phyloP scores from a whole-genome alignment of 2,113 vertebrate genomes.

The Oryzias melastigma region DNA sequence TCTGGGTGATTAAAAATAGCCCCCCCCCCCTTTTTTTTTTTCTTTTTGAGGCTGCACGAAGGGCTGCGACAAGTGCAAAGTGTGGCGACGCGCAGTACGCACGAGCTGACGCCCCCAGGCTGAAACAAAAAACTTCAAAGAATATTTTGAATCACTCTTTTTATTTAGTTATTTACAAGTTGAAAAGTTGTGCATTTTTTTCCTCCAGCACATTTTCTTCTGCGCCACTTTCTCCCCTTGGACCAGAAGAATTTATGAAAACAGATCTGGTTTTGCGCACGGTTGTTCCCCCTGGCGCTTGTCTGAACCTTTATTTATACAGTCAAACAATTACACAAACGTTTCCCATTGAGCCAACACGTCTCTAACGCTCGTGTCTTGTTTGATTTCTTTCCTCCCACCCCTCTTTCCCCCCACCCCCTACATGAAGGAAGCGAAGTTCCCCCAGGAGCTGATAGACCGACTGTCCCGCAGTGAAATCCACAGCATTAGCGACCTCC shows the following conservation, averaged over 20 bases:
- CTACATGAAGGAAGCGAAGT: constrained; percentile 84
- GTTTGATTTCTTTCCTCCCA: constrained; percentile 33
- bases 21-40: constrained; percentile 31
- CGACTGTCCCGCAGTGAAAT: constrained; percentile 94
- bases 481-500: constrained; percentile 97
- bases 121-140: too few species aligned
- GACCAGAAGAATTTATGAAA: neutral
- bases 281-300: constrained; percentile 14
- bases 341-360: constrained; percentile 16
- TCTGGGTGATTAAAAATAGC: constrained; percentile 64
- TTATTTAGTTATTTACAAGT: too few species aligned
- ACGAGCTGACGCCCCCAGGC: neutral
- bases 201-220: too few species aligned
- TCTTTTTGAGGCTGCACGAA: constrained; percentile 35
- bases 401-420: neutral
- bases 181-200: too few species aligned
- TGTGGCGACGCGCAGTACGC: constrained; percentile 3
- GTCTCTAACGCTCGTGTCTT: constrained; percentile 48
- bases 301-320: constrained; percentile 6
- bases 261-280: neutral
- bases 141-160: too few species aligned
- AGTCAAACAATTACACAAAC: constrained; percentile 16
- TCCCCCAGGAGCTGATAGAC: constrained; percentile 94
- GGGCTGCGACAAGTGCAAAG: constrained; percentile 70
- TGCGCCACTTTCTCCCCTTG: too few species aligned